These are phyloP conservation scores for Eupristina koningsbergeri DNA, from an alignment of 1,140 invertebrate genomes.

Conservation along the genomic window DNA sequence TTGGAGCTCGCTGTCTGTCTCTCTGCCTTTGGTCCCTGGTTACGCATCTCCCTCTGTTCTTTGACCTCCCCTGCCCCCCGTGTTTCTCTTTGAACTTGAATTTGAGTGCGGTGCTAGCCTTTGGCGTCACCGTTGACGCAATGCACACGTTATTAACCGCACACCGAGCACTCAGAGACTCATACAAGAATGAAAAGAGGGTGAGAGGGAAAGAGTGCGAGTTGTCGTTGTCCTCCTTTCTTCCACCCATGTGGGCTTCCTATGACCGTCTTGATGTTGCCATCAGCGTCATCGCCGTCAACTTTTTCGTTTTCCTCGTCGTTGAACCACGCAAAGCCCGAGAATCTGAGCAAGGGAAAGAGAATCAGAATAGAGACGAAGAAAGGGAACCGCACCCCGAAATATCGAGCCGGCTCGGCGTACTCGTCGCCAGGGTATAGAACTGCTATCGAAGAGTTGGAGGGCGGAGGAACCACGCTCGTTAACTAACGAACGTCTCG, in stretches of 20 bases:
- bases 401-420: conserved; percentile 43
- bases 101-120: neutral
- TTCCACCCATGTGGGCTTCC: neutral
- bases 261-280: neutral
- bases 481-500: conserved; percentile 50
- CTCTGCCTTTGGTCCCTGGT: conserved; percentile 35
- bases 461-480: conserved; percentile 21
- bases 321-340: conserved; percentile 36
- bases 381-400: conserved; percentile 49
- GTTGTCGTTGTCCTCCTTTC: conserved; percentile 2
- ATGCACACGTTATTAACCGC: conserved; percentile 38
- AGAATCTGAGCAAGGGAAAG: conserved; percentile 7
- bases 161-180: conserved; percentile 2
- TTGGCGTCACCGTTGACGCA: neutral
- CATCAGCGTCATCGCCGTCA: conserved; percentile 9
- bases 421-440: conserved; percentile 5
- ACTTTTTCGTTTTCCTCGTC: too few relatives aligned
- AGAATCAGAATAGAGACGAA: neutral
- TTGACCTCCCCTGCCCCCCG: conserved; percentile 43
- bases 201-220: neutral
- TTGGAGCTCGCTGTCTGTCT: conserved; percentile 41
- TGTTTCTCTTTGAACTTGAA: neutral
- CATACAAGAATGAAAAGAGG: neutral
- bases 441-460: conserved; percentile 1
- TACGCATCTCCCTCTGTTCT: conserved; percentile 15